These are phyloP conservation scores for Ostrea edulis DNA, from an alignment of 1,140 invertebrate species.

Conservation along the genomic window DNA sequence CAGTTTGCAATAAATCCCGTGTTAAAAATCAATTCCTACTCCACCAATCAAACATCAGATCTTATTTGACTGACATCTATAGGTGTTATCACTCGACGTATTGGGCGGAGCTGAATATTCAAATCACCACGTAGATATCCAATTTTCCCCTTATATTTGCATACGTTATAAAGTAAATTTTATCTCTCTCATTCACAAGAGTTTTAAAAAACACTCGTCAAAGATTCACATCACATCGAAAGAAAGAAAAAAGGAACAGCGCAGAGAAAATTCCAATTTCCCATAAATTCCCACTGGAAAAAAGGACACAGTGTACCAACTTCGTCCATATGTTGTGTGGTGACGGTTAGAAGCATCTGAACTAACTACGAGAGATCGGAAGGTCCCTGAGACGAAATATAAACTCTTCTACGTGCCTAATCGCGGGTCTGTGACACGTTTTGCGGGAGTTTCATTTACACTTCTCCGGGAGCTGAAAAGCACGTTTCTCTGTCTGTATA, in stretches of 20 bases:
- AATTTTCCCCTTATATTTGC: constrained; percentile 25
- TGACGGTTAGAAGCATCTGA: not conserved
- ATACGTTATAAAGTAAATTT: constrained; percentile 40
- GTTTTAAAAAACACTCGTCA: constrained; percentile 29
- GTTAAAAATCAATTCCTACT: constrained; percentile 3
- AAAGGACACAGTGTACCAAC: not conserved
- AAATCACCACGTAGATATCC: constrained; percentile 30
- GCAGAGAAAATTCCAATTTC: not conserved
- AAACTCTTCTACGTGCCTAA: constrained; percentile 26
- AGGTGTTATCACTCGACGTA: constrained; percentile 7
- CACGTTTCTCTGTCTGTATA: not conserved
- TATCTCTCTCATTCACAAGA: constrained; percentile 35
- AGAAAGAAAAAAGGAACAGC: not conserved
- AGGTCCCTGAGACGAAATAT: constrained; percentile 27
- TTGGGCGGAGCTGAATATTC: not conserved
- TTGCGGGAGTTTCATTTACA: constrained; percentile 36
- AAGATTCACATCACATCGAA: constrained; percentile 12
- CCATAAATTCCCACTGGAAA: not conserved
- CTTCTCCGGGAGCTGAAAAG: constrained; percentile 17
- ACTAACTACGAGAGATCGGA: not conserved
- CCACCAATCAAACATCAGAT: constrained; percentile 29
- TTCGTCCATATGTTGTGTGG: not conserved
- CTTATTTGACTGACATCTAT: not conserved
- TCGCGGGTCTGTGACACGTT: constrained; percentile 32
- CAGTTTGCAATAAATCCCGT: constrained; percentile 8